Evolutionary conservation across 2,797 vertebrate genomes (phyloP).

Genomic region (Epinephelus coioides): DNA sequence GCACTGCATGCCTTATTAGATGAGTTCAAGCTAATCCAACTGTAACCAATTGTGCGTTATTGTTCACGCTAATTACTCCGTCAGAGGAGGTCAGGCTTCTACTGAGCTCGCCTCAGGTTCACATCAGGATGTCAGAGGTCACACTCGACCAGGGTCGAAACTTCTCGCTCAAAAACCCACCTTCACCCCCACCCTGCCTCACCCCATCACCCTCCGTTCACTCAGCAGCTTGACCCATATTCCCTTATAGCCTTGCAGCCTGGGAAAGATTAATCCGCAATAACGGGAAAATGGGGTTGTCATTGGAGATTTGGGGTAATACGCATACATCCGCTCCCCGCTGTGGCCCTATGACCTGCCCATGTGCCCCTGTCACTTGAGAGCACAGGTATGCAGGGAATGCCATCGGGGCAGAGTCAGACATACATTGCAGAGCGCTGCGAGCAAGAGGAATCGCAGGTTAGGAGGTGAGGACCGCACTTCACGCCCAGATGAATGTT

Average conservation of each 20-base stretch:
- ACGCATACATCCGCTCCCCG: slow-evolving; percentile 65
- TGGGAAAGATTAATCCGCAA: slow-evolving; percentile 69
- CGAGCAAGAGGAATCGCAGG: slow-evolving; percentile 42
- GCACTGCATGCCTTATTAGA: slow-evolving; percentile 73
- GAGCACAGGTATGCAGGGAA: slow-evolving; percentile 78
- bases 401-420: slow-evolving; percentile 51
- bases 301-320: slow-evolving; percentile 70
- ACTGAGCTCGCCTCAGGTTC: slow-evolving; percentile 60
- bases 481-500: slow-evolving; percentile 65
- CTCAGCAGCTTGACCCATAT: slow-evolving; percentile 51
- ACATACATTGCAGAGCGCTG: slow-evolving; percentile 46
- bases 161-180: slow-evolving; percentile 52
- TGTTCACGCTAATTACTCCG: slow-evolving; percentile 79
- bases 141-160: slow-evolving; percentile 47
- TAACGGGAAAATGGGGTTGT: slow-evolving; percentile 60
- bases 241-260: slow-evolving; percentile 27
- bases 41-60: slow-evolving; percentile 72
- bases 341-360: slow-evolving; percentile 66
- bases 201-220: slow-evolving; percentile 10
- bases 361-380: slow-evolving; percentile 67
- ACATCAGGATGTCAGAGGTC: slow-evolving; percentile 61
- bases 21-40: slow-evolving; percentile 76
- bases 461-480: slow-evolving; percentile 57
- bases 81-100: slow-evolving; percentile 55
- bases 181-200: slow-evolving; percentile 10